Base-by-base conservation (phyloP, 1,140 invertebrate species). In the Aphelenchoides besseyi region DNA sequence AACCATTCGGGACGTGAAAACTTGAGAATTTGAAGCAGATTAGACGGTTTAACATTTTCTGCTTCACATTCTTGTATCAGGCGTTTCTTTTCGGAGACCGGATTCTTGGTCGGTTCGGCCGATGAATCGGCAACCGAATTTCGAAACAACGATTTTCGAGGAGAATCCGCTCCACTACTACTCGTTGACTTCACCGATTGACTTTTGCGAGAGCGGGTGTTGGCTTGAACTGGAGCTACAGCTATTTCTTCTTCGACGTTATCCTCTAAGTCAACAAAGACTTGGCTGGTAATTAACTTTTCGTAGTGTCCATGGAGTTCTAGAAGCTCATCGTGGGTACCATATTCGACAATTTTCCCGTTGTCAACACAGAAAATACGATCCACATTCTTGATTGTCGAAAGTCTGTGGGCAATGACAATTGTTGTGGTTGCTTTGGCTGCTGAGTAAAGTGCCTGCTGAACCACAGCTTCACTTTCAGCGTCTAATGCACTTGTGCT, bases 401-500 rank as follows among this genome's bases (percentile, higher is more conserved):
- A 74, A 28, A 32, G 32, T 32, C 54, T 29, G 85, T 92, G 91
- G 0, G 91, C 91, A 70, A 92, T 91, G 9, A 91, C 89, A 36
- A 92, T 89, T 73, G 90, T 91, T 1, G 91, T 92, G 35, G 85
- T 69, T 28, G 85, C 87, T 28, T 76, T 72, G 16, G 72, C 26
- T 30, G 80, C 80, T 36, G 75, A 74, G 18, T 85, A 79, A 16
- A 85, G 69, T 5, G 83, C 82, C 26, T 71, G 59, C 72, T 85
- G 84, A n/a, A 85, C 83, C 48, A 82, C 70, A 32, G 72, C 66
- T 75, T 86, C 85, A 59, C 77, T 84, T 55, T 86, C 85, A 5
- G 81, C 76, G 73, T 86, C 85, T 26, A 86, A 72, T 29, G 85
- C 85, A 35, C 75, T 77, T 26, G 87, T 88, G 0, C 86, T 86